Evolutionary conservation across 2,797 vertebrate species (phyloP), one percentile per base, ranked within the genome.

Genomic region (Lithobates sylvaticus): DNA sequence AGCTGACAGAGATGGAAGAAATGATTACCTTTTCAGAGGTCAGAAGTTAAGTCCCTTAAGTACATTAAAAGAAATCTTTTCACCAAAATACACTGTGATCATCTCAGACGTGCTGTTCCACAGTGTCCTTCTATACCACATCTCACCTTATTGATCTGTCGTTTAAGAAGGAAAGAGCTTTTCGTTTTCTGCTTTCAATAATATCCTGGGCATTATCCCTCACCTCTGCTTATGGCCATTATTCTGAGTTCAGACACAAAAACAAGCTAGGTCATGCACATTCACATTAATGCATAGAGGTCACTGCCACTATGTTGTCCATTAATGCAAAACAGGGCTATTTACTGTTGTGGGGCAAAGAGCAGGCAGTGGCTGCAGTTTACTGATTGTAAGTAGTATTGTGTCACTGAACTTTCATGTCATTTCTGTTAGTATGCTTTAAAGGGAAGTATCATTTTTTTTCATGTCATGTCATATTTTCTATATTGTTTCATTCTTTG

Each of bases 141-240:
- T 81, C 29, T 81, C 47, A 73, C 34, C 69, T 26, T 72, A 81
- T 81, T 73, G 79, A 72, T 81, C 79, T 42, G 23, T 50, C 71
- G 10, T 42, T 70, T 73, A 27, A 2, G 42, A 70, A 70, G 42
- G 50, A 71, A 81, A 81, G 67, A 71, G 78, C 78, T 58, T 71
- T 50, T 81, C 3, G 69, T 69, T 34, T 15, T 71, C 36, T 58
- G 32, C 34, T 29, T 32, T 34, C 34, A 42, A 72, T 42, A 42
- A 42, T 42, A 36, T 36, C 29, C 34, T 21, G 12, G 54, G 15
- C 32, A 81, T 81, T 36, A 50, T n/a, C 23, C 15, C 6, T 81
- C 42, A 72, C 36, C n/a, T 29, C 32, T 27, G n/a, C 10, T 27
- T 29, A 50, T 39, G 42, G 12, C 42, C 13, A 7, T 47, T 47